Conservation (phyloP, 64 coral and sea anemone species). For the Anthopleura sola region DNA sequence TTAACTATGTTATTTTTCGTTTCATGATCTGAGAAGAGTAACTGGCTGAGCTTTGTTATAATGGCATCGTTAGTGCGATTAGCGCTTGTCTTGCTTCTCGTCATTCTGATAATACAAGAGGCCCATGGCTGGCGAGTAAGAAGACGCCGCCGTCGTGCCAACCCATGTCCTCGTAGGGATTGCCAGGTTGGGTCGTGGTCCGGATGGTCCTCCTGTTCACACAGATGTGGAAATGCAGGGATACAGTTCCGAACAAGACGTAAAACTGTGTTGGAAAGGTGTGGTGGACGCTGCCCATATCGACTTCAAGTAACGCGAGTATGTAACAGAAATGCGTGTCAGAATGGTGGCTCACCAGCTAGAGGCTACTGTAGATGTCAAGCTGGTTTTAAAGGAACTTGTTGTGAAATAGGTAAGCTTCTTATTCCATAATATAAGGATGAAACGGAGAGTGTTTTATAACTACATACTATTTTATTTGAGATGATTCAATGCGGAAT, state of each 20-base stretch:
- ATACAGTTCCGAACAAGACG: neutral
- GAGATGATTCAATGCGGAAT: too few relatives aligned
- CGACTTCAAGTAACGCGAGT: neutral
- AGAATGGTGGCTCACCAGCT: slow-evolving; percentile 53
- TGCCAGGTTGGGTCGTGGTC: slow-evolving; percentile 48
- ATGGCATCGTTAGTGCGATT: too few relatives aligned
- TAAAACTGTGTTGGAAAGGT: neutral
- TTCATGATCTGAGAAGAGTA: too few relatives aligned
- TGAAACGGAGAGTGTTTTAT: too few relatives aligned
- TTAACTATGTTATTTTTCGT: too few relatives aligned
- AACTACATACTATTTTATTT: too few relatives aligned
- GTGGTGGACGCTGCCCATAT: neutral
- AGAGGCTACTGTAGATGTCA: slow-evolving; percentile 37
- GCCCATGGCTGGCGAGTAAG: slow-evolving; percentile 15
- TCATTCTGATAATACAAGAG: too few relatives aligned
- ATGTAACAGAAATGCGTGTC: slow-evolving; percentile 55
- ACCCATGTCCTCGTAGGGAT: neutral
- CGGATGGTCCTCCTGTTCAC: slow-evolving; percentile 40
- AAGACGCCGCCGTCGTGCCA: neutral
- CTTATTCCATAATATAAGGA: too few relatives aligned
- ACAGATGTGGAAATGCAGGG: slow-evolving; percentile 40
- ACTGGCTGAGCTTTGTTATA: too few relatives aligned
- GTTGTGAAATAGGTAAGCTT: slow-evolving; percentile 71
- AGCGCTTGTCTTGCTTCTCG: slow-evolving; percentile 1
- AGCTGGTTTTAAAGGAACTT: slow-evolving; percentile 42